Conservation (phyloP, 1,140 invertebrate genomes). For the Streblospio benedicti region DNA sequence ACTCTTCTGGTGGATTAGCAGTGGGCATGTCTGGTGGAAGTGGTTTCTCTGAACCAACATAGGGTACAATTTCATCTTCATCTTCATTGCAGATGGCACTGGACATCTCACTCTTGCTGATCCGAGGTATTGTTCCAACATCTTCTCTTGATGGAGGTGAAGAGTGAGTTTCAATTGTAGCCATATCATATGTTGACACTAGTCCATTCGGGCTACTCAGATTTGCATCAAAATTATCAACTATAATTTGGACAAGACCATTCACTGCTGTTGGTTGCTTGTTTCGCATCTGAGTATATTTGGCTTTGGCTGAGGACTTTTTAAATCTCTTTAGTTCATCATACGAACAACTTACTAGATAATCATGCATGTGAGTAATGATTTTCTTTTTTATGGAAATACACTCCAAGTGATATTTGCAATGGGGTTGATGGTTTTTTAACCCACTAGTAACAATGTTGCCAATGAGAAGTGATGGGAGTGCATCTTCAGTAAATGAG, state of each 20-base stretch:
- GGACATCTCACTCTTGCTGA: neutral
- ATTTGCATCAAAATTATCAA: slow-evolving; percentile 18
- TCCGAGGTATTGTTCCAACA: neutral
- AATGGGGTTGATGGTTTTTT: slow-evolving; percentile 13
- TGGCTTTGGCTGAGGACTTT: slow-evolving; percentile 15
- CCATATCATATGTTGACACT: neutral
- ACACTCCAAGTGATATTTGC: slow-evolving; percentile 18
- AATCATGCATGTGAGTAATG: slow-evolving; percentile 12
- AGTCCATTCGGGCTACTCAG: neutral
- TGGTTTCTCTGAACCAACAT: no score
- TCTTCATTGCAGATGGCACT: neutral
- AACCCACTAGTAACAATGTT: slow-evolving; percentile 17
- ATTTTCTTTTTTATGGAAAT: slow-evolving; percentile 12
- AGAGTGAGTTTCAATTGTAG: neutral
- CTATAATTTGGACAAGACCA: slow-evolving; percentile 14
- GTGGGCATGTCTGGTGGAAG: no score
- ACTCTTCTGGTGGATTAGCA: no score
- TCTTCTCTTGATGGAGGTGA: neutral
- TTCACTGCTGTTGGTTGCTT: neutral
- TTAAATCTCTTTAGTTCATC: slow-evolving; percentile 23
- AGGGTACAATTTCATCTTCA: slow-evolving; percentile 1
- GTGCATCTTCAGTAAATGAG: neutral
- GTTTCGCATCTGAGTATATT: neutral
- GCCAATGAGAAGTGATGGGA: slow-evolving; percentile 17
- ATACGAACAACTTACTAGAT: slow-evolving; percentile 18